Base-by-base conservation (phyloP, 2,113 vertebrate genomes). In the Euleptes europaea region DNA sequence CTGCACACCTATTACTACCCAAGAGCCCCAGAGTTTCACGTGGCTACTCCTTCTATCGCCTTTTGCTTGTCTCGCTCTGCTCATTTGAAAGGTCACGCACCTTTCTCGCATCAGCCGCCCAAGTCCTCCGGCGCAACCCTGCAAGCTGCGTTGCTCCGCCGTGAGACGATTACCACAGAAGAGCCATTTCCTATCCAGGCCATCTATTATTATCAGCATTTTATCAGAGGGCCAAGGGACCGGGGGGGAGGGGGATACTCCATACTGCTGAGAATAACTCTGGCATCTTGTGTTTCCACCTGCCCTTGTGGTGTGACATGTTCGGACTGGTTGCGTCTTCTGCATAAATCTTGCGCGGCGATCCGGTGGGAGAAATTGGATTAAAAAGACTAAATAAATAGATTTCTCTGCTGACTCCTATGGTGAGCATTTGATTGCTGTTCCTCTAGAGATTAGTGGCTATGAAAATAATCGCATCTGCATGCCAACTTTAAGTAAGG, bases 381-480 rank as follows among this genome's bases (percentile, higher is more conserved):
- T 17, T 35, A 69, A 67, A n/a, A 67, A 14, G 65, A n/a, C 3
- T 4, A 38, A 70, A 70, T 70, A 70, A 35, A 19, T 38, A 70
- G 35, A 70, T 70, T 9, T 33, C 33, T 70, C 69, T 2, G 7
- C 35, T 21, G 8, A 38, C 19, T 70, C 35, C 35, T 23, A 35
- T 5, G 7, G 33, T 35, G 60, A 71, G 75, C 60, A 70, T 5
- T 80, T 33, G 76, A 2, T 35, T 84, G 21, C 26, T 60, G 54
- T 70, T 73, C 90, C 73, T 28, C 35, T 78, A 23, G 35, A 82
- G 42, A 81, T 84, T 38, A 82, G 42, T 33, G 73, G 7, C 40
- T 80, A 14, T 63, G 72, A 82, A 89, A 88, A 65, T 2, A 72
- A 81, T 65, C 78, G 54, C 5, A 54, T 14, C n/a, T 72, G 5